Conservation (phyloP, 1,140 invertebrate genomes). For the Aphaenogaster rudis region DNA sequence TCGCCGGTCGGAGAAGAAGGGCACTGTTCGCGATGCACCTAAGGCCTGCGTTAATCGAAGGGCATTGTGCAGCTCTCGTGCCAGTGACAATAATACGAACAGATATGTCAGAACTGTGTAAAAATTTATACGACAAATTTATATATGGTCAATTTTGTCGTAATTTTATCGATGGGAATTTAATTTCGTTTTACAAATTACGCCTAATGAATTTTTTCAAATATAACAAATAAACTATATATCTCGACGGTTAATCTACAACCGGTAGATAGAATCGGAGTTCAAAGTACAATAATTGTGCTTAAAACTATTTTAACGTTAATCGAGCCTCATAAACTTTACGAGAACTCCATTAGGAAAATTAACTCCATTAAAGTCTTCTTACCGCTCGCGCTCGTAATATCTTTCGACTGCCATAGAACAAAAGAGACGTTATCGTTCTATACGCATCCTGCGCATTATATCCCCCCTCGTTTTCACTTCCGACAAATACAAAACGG, state of each 20-base stretch:
- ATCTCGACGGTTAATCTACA: conserved; percentile 2
- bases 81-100: neutral
- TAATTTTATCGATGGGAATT: neutral
- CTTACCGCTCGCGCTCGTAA: conserved; percentile 40
- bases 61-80: conserved; percentile 19
- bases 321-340: conserved; percentile 54
- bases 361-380: conserved; percentile 56
- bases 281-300: conserved; percentile 42
- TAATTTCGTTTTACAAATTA: neutral
- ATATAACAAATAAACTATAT: neutral
- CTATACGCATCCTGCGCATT: conserved; percentile 16
- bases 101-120: neutral
- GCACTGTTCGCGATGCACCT: neutral
- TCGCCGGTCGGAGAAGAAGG: neutral
- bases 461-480: conserved; percentile 26
- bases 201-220: neutral
- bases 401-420: conserved; percentile 29
- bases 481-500: conserved; percentile 19
- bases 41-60: conserved; percentile 30
- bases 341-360: conserved; percentile 55
- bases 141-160: neutral
- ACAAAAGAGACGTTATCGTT: conserved; percentile 57
- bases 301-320: conserved; percentile 50
- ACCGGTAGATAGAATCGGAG: conserved; percentile 25
- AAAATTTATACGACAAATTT: neutral